Evolutionary conservation across 2,888 invertebrate genomes (phyloP), one percentile per base, ranked within the genome.

Genomic region (Synanthedon andrenaeformis): DNA sequence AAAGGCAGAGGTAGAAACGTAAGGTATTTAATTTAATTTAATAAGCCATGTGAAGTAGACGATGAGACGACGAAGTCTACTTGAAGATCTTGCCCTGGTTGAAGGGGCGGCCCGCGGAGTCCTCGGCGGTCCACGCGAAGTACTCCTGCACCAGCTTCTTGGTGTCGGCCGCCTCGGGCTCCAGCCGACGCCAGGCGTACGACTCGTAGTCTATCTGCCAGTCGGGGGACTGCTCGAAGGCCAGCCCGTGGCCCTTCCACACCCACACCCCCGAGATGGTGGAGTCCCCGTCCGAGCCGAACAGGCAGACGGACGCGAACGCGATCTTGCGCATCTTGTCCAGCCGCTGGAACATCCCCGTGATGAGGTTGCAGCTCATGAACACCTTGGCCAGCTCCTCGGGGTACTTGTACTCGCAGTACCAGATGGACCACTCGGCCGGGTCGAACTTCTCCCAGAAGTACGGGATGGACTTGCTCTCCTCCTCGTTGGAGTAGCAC

Each of bases 21-120:
- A 10, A 35, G 8, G 35, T 35, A 35, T 35, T 35, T 35, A 35
- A n/a, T n/a, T n/a, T n/a, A n/a, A n/a, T n/a, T n/a, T n/a, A n/a
- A n/a, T n/a, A n/a, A n/a, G n/a, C n/a, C n/a, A n/a, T n/a, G n/a
- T n/a, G n/a, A n/a, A n/a, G n/a, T n/a, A n/a, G n/a, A n/a, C n/a
- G n/a, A n/a, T n/a, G n/a, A n/a, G n/a, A n/a, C n/a, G n/a, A n/a
- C n/a, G n/a, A n/a, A n/a, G 10, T 80, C 72, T 35, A 99, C 90
- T 99, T 99, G 91, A 98, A 99, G 85, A 99, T 95, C 90, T 99
- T 99, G 84, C 99, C 99, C 90, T 99, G 97, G 89, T 97, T 98
- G 91, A 98, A 98, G 76, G 92, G 91, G 76, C 97, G 94, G 56
- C 97, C 98, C 53, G 90, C 80, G 76, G 94, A 94, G 82, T 98